Evolutionary conservation across 2,797 vertebrate genomes (phyloP).

Genomic region (Oreonectes daqikongensis): DNA sequence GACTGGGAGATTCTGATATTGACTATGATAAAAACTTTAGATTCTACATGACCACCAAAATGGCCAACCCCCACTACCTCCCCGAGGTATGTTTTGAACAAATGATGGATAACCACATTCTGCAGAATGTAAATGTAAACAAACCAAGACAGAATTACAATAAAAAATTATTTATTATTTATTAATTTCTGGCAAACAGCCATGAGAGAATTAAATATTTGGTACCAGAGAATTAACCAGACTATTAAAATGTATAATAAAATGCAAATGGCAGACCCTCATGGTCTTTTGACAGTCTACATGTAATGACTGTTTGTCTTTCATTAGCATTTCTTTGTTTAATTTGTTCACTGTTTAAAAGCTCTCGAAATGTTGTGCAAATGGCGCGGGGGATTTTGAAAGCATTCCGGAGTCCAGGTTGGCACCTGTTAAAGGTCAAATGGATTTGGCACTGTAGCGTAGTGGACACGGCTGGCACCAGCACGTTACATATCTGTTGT

Average conservation of each 20-base stretch:
- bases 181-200: no score
- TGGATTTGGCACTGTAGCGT: slow-evolving; percentile 7
- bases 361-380: not conserved
- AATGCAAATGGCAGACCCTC: slow-evolving; percentile 13
- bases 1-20: slow-evolving; percentile 86
- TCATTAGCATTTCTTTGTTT: slow-evolving; percentile 21
- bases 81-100: slow-evolving; percentile 86
- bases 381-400: not conserved
- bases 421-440: slow-evolving; percentile 45
- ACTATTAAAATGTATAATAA: not conserved
- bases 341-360: slow-evolving; percentile 3
- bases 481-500: slow-evolving; percentile 12
- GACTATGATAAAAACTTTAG: slow-evolving; percentile 87
- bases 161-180: no score
- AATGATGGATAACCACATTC: no score
- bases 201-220: not conserved
- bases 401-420: slow-evolving; percentile 3
- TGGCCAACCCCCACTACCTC: slow-evolving; percentile 89
- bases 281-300: not conserved
- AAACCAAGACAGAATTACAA: no score
- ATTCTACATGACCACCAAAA: slow-evolving; percentile 91
- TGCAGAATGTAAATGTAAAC: no score
- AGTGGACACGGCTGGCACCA: slow-evolving; percentile 9
- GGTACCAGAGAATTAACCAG: not conserved
- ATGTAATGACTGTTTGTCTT: slow-evolving; percentile 24